Evolutionary conservation across 1,140 invertebrate genomes (phyloP).

Genomic region (Philotrypesis tridentata): DNA sequence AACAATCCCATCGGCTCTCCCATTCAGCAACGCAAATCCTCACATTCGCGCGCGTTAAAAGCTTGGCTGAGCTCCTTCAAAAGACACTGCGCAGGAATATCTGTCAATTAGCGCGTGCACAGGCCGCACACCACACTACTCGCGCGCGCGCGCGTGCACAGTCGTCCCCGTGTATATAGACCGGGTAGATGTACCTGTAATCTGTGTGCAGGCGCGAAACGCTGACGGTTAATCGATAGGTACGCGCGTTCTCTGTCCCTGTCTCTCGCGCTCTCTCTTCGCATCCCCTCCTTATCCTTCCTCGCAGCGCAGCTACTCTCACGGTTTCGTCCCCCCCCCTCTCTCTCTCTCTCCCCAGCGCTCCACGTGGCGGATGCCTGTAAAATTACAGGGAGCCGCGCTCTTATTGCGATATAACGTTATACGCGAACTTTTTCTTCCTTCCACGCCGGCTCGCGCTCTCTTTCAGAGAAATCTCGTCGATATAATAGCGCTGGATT

Average conservation of each 20-base stretch:
- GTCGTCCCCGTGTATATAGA: no score
- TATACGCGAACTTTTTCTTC: not conserved
- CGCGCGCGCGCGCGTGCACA: not conserved
- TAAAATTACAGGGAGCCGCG: not conserved
- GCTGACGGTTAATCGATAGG: conserved; percentile 67
- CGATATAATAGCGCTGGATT: not conserved
- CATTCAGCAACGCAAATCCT: no score
- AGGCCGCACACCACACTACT: not conserved
- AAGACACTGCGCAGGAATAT: conserved; percentile 38
- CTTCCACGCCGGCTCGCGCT: no score
- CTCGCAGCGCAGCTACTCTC: not conserved
- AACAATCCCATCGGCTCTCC: no score
- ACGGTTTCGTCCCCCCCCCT: not conserved
- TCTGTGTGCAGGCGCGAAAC: conserved; percentile 41
- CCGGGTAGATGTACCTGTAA: not conserved
- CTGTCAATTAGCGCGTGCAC: conserved; percentile 36
- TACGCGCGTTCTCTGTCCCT: not conserved
- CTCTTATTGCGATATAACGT: not conserved
- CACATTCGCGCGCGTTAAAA: not conserved
- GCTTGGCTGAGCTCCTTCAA: no score
- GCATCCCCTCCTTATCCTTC: not conserved
- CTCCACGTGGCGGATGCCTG: not conserved
- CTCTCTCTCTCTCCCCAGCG: no score
- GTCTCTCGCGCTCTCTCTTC: not conserved
- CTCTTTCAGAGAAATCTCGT: not conserved